A percentile compares a stretch with the other conserved stretches of the same genome.
These are phyloP conservation scores for Herminia tarsipennalis DNA, from an alignment of 2,888 invertebrate genomes.

Conservation along the genomic window DNA sequence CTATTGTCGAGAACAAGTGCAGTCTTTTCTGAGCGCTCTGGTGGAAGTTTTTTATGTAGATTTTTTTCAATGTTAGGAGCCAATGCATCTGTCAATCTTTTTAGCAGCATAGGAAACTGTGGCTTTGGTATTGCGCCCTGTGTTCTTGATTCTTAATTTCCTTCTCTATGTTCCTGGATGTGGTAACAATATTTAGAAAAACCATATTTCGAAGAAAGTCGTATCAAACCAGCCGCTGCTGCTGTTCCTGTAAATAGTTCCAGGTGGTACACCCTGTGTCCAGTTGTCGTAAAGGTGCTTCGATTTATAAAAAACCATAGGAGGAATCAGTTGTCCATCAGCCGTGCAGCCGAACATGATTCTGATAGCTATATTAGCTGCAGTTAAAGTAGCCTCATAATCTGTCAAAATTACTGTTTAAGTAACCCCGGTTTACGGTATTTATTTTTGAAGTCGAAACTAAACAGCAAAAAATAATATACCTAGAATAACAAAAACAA, in stretches of 20 bases:
- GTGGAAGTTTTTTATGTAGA: not conserved
- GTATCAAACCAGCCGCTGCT: not conserved
- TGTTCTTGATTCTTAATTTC: not conserved
- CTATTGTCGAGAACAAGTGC: too few relatives aligned
- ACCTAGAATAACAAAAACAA: too few relatives aligned
- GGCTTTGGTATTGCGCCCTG: not conserved
- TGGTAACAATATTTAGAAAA: not conserved
- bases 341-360: slow-evolving; percentile 2
- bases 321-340: not conserved
- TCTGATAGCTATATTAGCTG: too few relatives aligned
- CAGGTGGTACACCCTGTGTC: not conserved
- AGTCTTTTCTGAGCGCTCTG: too few relatives aligned
- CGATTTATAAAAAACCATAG: slow-evolving; percentile 1
- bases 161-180: not conserved
- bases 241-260: not conserved
- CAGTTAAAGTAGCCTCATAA: too few relatives aligned
- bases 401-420: too few relatives aligned
- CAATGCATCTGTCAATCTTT: too few relatives aligned
- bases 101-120: not conserved
- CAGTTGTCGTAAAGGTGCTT: not conserved
- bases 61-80: not conserved
- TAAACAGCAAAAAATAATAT: too few relatives aligned
- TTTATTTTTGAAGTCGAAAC: too few relatives aligned
- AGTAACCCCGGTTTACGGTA: too few relatives aligned
- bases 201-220: not conserved